Evolutionary conservation across 1,140 invertebrate species (phyloP).

Genomic region (Cryptotermes secundus): DNA sequence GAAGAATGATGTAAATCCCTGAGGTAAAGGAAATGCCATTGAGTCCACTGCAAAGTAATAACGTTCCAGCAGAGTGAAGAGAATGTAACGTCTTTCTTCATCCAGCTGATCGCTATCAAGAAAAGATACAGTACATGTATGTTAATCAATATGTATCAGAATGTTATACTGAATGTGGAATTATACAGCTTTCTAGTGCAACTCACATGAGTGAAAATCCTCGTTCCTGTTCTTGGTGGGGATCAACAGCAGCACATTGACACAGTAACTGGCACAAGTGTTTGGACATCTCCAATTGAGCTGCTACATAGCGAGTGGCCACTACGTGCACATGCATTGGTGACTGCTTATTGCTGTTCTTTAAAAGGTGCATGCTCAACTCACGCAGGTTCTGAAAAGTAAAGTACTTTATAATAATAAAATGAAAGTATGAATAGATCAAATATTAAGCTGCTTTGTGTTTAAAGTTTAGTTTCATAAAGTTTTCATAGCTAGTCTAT

Average conservation of each 20-base stretch:
- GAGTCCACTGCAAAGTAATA: conserved; percentile 74
- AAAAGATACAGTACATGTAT: background rate
- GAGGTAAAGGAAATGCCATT: conserved; percentile 78
- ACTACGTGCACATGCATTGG: conserved; percentile 77
- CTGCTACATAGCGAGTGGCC: conserved; percentile 73
- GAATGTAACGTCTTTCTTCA: conserved; percentile 61
- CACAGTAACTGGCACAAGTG: conserved; percentile 73
- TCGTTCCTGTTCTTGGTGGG: conserved; percentile 64
- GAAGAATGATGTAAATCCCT: conserved; percentile 84
- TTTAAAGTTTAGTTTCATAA: too few species aligned
- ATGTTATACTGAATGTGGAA: background rate
- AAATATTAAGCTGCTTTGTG: too few species aligned
- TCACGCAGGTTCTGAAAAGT: conserved; percentile 69
- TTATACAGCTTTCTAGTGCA: conserved; percentile 3
- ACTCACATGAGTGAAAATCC: conserved; percentile 77
- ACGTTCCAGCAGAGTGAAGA: conserved; percentile 73
- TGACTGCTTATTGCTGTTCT: conserved; percentile 55
- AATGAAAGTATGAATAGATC: too few species aligned
- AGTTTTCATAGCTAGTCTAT: too few species aligned
- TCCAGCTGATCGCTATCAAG: conserved; percentile 66
- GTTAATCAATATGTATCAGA: background rate
- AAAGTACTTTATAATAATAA: background rate
- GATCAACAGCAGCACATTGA: conserved; percentile 63
- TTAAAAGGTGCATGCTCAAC: conserved; percentile 77
- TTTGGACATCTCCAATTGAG: conserved; percentile 75